A percentile compares a stretch with the other conserved stretches of the same genome.
phyloP scores from a whole-genome alignment of 1,140 invertebrate genomes.

The Heliconius hermathena region DNA sequence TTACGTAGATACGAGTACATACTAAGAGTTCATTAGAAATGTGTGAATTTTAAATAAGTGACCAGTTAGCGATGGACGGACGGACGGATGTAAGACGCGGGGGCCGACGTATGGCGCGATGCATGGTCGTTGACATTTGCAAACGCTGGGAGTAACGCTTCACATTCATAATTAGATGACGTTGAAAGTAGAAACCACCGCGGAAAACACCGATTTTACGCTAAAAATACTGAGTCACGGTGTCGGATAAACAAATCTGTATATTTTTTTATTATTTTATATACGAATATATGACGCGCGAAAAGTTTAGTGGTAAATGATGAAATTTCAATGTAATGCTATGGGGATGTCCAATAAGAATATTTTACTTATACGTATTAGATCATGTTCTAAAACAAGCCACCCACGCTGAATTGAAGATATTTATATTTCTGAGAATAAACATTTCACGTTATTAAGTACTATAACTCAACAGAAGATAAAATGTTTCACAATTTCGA shows the following conservation, averaged over 20 bases:
- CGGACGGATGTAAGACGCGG: constrained; percentile 19
- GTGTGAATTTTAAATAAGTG: constrained; percentile 32
- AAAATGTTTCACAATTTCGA: background rate
- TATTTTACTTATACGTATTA: constrained; percentile 8
- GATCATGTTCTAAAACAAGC: constrained; percentile 24
- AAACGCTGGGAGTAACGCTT: constrained; percentile 17
- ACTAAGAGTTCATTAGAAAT: constrained; percentile 30
- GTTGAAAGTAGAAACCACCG: constrained; percentile 30
- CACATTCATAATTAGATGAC: constrained; percentile 21
- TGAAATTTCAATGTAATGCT: background rate
- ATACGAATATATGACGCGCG: constrained; percentile 14
- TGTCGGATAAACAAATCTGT: background rate
- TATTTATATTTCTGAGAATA: background rate
- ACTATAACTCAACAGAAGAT: background rate
- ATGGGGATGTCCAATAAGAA: background rate
- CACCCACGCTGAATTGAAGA: constrained; percentile 12
- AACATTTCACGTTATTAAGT: background rate
- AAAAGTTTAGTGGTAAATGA: background rate
- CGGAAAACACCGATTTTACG: constrained; percentile 34
- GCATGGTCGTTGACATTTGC: constrained; percentile 45
- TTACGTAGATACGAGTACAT: background rate
- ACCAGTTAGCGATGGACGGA: constrained; percentile 12
- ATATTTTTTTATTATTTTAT: constrained; percentile 1
- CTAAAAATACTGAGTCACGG: constrained; percentile 18
- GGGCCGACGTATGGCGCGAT: constrained; percentile 26